Conservation (phyloP, 2,113 vertebrate species). For the Eidolon helvum region DNA sequence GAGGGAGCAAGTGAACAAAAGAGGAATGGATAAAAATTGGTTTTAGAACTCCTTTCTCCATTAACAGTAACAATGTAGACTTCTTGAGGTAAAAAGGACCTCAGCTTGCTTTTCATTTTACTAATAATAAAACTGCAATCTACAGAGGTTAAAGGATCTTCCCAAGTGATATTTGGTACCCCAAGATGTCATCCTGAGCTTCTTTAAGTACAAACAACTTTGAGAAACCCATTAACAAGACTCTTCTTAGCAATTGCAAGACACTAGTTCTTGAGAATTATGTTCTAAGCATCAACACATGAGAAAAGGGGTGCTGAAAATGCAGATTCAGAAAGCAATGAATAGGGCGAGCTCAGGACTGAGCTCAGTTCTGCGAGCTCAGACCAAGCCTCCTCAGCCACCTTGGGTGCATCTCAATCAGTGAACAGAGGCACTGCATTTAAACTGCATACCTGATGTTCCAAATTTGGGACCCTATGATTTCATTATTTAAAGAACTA, state of each 20-base stretch:
- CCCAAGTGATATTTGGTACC: not conserved
- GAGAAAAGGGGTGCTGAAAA: not conserved
- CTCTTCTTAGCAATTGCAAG: not conserved
- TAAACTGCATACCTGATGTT: too few relatives aligned
- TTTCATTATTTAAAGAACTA: not conserved
- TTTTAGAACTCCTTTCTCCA: not conserved
- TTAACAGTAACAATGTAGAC: not conserved
- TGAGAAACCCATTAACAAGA: not conserved
- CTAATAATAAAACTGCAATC: not conserved
- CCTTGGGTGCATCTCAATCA: accelerated
- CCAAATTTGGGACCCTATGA: not conserved
- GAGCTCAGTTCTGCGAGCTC: too few relatives aligned
- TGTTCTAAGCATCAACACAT: not conserved
- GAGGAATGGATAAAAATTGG: not conserved
- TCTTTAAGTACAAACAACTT: not conserved
- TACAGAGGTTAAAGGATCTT: not conserved
- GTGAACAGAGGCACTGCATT: not conserved
- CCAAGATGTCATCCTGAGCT: not conserved
- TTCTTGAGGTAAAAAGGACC: not conserved
- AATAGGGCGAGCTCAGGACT: too few relatives aligned
- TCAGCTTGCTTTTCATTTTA: not conserved
- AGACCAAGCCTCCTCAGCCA: not conserved
- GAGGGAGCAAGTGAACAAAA: not conserved
- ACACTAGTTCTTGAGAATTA: not conserved
- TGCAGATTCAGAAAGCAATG: not conserved